These are phyloP conservation scores for Diadema setosum DNA, from an alignment of 35 echinoderm and acorn worm genomes.

Conservation along the genomic window DNA sequence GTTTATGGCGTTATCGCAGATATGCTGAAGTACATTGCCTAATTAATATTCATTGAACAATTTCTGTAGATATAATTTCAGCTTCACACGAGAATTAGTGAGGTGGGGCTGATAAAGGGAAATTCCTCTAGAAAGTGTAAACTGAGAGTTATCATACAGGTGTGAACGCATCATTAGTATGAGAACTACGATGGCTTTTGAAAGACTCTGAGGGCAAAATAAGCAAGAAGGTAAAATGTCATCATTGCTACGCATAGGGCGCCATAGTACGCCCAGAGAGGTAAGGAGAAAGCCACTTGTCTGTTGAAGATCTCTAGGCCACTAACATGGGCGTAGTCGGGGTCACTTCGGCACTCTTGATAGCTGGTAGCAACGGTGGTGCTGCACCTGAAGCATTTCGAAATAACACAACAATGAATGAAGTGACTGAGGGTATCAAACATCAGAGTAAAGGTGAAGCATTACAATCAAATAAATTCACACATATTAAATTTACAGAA, in stretches of 20 bases:
- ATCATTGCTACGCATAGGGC: neutral
- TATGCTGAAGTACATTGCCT: too few species aligned
- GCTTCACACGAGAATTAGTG: too few species aligned
- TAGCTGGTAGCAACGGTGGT: neutral
- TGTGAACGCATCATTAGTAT: too few species aligned
- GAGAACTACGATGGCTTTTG: neutral
- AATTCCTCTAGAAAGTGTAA: too few species aligned
- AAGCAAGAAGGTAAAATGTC: neutral
- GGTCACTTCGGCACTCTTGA: neutral
- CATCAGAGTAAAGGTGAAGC: too few species aligned
- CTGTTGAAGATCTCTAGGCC: neutral
- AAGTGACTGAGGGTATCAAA: neutral
- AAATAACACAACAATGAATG: neutral
- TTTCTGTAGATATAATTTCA: too few species aligned
- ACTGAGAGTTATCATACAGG: too few species aligned
- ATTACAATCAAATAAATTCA: too few species aligned
- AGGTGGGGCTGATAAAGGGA: too few species aligned
- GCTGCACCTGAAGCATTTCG: neutral
- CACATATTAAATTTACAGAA: too few species aligned
- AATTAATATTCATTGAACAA: too few species aligned
- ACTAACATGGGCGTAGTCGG: neutral
- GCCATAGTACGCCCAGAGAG: neutral
- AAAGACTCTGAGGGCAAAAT: neutral
- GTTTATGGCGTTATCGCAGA: too few species aligned
- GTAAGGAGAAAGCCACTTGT: neutral